phyloP scores from a whole-genome alignment of 1,140 invertebrate genomes.

The Aporrectodea caliginosa region DNA sequence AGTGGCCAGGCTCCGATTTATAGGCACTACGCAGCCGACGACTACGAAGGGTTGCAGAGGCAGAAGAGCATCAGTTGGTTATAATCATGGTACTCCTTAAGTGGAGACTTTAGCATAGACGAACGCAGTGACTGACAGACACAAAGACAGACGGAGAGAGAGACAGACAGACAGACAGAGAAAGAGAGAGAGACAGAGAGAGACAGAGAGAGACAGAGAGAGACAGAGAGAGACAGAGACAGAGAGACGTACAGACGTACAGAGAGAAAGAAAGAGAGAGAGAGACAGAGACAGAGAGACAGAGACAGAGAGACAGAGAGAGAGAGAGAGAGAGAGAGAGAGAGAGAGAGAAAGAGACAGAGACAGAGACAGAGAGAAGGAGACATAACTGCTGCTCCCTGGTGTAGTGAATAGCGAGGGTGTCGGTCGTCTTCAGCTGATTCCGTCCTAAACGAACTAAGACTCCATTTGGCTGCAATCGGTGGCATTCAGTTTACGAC shows the following conservation, averaged over 20 bases:
- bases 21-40: too few species aligned
- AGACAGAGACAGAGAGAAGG: slow-evolving; percentile 6
- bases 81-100: too few species aligned
- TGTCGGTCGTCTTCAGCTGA: too few species aligned
- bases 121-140: background rate
- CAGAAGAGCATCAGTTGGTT: too few species aligned
- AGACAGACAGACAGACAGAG: background rate
- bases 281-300: background rate
- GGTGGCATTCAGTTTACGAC: too few species aligned
- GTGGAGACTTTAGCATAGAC: too few species aligned
- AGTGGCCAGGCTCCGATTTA: too few species aligned
- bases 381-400: too few species aligned
- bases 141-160: background rate
- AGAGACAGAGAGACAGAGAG: slow-evolving; percentile 7
- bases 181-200: background rate
- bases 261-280: background rate
- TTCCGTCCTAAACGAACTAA: too few species aligned
- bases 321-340: background rate
- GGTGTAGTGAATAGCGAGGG: too few species aligned
- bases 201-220: background rate
- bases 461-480: too few species aligned
- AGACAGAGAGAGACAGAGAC: background rate
- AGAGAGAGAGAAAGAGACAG: slow-evolving; percentile 10
- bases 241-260: background rate
- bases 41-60: too few species aligned